Evolutionary conservation across 2,888 invertebrate species (phyloP), one percentile per base, ranked within the genome.

Genomic region (Blastobasis adustella): DNA sequence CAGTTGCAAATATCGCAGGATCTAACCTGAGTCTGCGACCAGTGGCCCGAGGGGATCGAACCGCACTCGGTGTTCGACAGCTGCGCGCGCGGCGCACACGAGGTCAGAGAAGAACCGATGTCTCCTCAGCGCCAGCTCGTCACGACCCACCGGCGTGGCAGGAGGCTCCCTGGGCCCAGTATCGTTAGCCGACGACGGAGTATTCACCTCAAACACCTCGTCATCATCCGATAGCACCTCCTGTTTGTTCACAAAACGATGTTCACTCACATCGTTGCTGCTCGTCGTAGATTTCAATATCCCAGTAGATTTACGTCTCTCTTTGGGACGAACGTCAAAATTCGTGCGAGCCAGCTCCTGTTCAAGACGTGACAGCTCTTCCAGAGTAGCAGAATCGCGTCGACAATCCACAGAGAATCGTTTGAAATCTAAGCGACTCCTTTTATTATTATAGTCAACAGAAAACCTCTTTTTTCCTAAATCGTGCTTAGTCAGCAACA

Each of bases 91-190:
- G 62, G 93, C 93, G 63, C 91, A 90, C 59, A 95, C 90, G 54
- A 95, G 89, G 71, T 95, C 95, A 50, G 94, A 93, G 80, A 94
- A 94, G 79, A 95, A 93, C 65, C 94, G 90, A 76, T 94, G 94
- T 53, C 94, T 90, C 57, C 93, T 90, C 63, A 95, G 78, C 58
- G 94, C 95, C 62, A 95, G 81, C 72, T 95, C 94, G 77, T 95
- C 95, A 54, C 93, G 91, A 51, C 94, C 94, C 46, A 95, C 92
- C 10, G 94, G 95, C 53, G 94, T 94, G 52, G 93, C 94, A 47
- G 94, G 94, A 59, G 92, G 92, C 58, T 92, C 92, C 57, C 83
- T 85, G 57, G 90, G 89, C n/a, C 90, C 90, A 50, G 90, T 90
- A 45, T 73, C 65, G 52, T 82, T 79, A 58, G 74, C 80, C 47